A percentile compares a stretch with the other conserved stretches of the same genome.
Evolutionary conservation across 2,888 invertebrate species (phyloP).

Genomic region (Cryptus viduatorius): DNA sequence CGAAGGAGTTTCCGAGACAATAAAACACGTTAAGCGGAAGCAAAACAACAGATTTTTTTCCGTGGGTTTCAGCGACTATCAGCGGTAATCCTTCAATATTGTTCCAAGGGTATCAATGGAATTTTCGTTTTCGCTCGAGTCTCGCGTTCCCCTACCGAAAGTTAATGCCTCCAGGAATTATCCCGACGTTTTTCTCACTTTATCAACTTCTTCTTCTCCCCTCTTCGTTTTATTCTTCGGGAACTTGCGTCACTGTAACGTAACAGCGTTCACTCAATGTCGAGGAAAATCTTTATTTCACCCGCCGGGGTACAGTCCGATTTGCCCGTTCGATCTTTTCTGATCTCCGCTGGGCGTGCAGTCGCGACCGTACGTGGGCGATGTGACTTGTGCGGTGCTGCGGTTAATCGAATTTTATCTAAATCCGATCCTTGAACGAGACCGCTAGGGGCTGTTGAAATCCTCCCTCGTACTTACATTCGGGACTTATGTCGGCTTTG

Average conservation of each 20-base stretch:
- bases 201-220: background rate
- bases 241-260: background rate
- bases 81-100: constrained; percentile 28
- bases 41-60: background rate
- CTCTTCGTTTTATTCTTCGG: background rate
- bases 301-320: constrained; percentile 8
- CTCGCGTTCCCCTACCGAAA: background rate
- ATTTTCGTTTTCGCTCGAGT: constrained; percentile 18
- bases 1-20: background rate
- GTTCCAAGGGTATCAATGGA: constrained; percentile 7
- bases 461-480: constrained; percentile 7
- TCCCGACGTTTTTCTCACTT: background rate
- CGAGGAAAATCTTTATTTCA: constrained; percentile 15
- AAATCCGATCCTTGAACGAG: constrained; percentile 54
- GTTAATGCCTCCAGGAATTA: background rate
- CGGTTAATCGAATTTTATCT: constrained; percentile 56
- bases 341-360: constrained; percentile 10
- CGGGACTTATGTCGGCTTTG: background rate
- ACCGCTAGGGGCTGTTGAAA: constrained; percentile 5
- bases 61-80: background rate
- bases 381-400: background rate
- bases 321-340: constrained; percentile 13
- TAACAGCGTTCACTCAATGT: background rate
- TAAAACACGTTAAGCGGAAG: constrained; percentile 2
- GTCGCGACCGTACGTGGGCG: constrained; percentile 21